phyloP scores from a whole-genome alignment of 2,797 vertebrate species.

The Euthynnus affinis region DNA sequence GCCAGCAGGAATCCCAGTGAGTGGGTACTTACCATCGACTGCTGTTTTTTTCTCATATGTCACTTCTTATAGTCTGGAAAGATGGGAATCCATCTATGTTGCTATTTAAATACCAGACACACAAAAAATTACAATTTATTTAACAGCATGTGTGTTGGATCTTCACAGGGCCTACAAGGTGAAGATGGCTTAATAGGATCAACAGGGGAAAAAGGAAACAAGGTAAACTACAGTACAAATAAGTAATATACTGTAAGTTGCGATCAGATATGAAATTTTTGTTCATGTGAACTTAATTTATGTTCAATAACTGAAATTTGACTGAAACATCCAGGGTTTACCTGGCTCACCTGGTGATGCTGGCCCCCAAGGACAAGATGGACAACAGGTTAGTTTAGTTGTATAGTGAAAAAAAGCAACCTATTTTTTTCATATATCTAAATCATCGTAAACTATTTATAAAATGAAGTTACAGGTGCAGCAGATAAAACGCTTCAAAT shows the following conservation, averaged over 20 bases:
- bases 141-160: constrained; percentile 28
- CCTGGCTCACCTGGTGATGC: constrained; percentile 80
- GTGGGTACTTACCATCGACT: constrained; percentile 71
- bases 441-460: background rate
- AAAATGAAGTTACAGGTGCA: background rate
- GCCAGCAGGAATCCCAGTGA: constrained; percentile 87
- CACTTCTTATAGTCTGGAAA: background rate
- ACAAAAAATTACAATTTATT: background rate
- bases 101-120: background rate
- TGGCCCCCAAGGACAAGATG: constrained; percentile 85
- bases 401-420: background rate
- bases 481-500: background rate
- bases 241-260: background rate
- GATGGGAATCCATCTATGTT: background rate
- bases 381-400: constrained; percentile 86
- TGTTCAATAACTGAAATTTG: constrained; percentile 8
- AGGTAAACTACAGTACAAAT: constrained; percentile 76
- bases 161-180: constrained; percentile 81
- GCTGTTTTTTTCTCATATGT: constrained; percentile 29
- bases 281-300: background rate
- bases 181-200: constrained; percentile 80
- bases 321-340: constrained; percentile 81
- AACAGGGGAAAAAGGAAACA: constrained; percentile 85
- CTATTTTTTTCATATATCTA: background rate
- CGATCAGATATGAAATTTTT: background rate